Evolutionary conservation across 2,113 vertebrate genomes (phyloP).

Genomic region (Cynopterus brachyotis): DNA sequence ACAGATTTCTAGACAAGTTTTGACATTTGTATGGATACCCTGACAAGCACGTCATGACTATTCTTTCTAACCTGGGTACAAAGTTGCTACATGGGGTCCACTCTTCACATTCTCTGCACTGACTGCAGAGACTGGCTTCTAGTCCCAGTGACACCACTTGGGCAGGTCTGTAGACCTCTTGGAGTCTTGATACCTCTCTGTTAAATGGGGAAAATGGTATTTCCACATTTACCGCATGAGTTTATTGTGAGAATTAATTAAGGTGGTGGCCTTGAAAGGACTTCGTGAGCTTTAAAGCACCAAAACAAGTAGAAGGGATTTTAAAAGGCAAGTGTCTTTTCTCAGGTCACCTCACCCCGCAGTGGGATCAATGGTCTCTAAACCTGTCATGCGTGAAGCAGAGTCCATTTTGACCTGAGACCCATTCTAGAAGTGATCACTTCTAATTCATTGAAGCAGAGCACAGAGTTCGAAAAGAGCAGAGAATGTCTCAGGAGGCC

Average conservation of each 20-base stretch:
- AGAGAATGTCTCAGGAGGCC: not conserved
- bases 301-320: not conserved
- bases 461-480: not conserved
- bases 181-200: not conserved
- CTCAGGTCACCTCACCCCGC: not conserved
- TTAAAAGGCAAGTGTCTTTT: not conserved
- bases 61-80: not conserved
- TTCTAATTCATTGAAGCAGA: constrained; percentile 37
- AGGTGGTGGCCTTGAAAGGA: not conserved
- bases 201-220: not conserved
- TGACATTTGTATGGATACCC: not conserved
- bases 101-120: not conserved
- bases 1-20: not conserved
- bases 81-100: not conserved
- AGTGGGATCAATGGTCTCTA: not conserved
- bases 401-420: constrained; percentile 14
- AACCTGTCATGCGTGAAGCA: not conserved
- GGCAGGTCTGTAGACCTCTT: not conserved
- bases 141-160: not conserved
- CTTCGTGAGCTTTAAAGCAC: not conserved
- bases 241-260: not conserved
- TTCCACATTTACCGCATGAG: not conserved
- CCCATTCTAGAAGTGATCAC: not conserved
- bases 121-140: not conserved
- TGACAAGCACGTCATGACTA: not conserved